phyloP scores from a whole-genome alignment of 2,888 invertebrate species.

The Cancer borealis region DNA sequence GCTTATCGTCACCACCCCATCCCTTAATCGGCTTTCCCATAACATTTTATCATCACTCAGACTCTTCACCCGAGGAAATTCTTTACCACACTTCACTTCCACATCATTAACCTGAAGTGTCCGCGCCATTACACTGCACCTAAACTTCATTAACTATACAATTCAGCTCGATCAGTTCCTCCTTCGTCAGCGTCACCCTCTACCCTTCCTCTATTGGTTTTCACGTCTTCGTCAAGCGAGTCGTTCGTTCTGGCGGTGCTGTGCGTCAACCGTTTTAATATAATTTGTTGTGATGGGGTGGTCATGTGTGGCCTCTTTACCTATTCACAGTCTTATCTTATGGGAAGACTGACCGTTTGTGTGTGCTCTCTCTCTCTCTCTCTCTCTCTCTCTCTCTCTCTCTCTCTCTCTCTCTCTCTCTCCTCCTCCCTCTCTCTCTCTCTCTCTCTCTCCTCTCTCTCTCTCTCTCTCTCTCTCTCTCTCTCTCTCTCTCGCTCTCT shows the following conservation, averaged over 20 bases:
- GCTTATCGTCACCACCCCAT: constrained; percentile 18
- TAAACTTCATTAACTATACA: neutral
- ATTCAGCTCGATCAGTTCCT: neutral
- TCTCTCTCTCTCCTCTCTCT: constrained; percentile 66
- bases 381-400: constrained; percentile 43
- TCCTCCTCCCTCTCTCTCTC: constrained; percentile 53
- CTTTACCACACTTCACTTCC: constrained; percentile 33
- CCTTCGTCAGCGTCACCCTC: neutral
- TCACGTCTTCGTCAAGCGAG: neutral
- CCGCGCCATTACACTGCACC: constrained; percentile 29
- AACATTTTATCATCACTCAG: neutral
- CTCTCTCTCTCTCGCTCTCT: too few relatives aligned
- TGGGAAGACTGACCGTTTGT: neutral
- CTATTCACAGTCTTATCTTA: neutral
- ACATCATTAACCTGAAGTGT: constrained; percentile 1
- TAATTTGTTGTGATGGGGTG: neutral
- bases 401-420: constrained; percentile 40
- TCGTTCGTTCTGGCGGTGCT: neutral
- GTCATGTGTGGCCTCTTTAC: neutral
- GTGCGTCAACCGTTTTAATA: neutral
- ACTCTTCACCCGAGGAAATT: constrained; percentile 30
- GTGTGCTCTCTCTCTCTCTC: constrained; percentile 4
- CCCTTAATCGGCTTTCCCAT: constrained; percentile 40
- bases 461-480: too few relatives aligned
- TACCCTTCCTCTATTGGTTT: neutral